These are phyloP conservation scores for Cetoscarus ocellatus DNA, from an alignment of 2,797 vertebrate genomes.

Conservation along the genomic window DNA sequence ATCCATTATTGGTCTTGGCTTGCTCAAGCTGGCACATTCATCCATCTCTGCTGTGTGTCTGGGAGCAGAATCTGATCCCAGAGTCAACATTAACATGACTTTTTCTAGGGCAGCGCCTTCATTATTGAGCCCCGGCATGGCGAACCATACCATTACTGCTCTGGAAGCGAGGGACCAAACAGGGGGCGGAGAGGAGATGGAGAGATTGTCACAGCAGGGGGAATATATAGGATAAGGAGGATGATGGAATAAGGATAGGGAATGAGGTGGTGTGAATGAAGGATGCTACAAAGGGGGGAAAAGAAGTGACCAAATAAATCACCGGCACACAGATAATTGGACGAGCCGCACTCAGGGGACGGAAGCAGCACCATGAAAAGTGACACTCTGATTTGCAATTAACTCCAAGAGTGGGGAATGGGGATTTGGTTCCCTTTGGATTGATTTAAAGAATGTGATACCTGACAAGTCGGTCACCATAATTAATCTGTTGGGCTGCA, in stretches of 20 bases:
- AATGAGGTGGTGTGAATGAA: slow-evolving; percentile 56
- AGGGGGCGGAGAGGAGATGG: slow-evolving; percentile 40
- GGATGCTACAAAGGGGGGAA: slow-evolving; percentile 55
- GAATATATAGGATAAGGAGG: slow-evolving; percentile 44
- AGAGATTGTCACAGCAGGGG: slow-evolving; percentile 44
- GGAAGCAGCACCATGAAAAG: slow-evolving; percentile 62
- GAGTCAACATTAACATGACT: slow-evolving; percentile 71
- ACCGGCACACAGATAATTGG: slow-evolving; percentile 77
- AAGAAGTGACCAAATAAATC: slow-evolving; percentile 79
- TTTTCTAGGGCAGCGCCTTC: slow-evolving; percentile 70
- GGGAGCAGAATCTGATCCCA: slow-evolving; percentile 63
- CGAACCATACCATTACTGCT: slow-evolving; percentile 66
- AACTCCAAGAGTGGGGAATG: slow-evolving; percentile 64
- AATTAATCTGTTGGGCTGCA: slow-evolving; percentile 62
- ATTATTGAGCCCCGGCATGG: slow-evolving; percentile 60
- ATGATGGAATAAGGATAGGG: slow-evolving; percentile 53
- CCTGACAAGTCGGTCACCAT: slow-evolving; percentile 60
- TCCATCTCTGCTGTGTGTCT: slow-evolving; percentile 63
- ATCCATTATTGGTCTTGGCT: slow-evolving; percentile 43
- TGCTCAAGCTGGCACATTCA: slow-evolving; percentile 48
- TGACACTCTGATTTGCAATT: slow-evolving; percentile 80
- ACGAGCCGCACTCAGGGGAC: slow-evolving; percentile 66
- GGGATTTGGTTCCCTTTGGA: slow-evolving; percentile 67
- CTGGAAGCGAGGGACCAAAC: slow-evolving; percentile 23
- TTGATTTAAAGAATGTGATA: slow-evolving; percentile 64